Percentiles rank a stretch among this genome's conserved stretches.
phyloP scores from a whole-genome alignment of 2,888 invertebrate genomes.

The Vesta saturnalis region DNA sequence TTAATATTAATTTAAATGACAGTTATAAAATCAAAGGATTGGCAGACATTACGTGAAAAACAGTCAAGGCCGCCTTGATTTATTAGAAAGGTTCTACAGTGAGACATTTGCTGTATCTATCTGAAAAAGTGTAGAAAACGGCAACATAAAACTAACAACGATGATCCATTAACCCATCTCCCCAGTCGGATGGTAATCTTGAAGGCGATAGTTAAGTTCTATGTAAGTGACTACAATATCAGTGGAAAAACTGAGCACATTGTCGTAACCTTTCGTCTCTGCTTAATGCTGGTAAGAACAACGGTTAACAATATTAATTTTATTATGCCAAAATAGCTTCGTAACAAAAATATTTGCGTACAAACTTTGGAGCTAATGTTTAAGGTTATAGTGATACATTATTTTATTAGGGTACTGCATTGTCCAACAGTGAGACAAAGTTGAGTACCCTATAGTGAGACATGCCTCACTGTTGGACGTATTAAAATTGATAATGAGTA shows the following conservation, averaged over 20 bases:
- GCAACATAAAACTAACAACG: no score
- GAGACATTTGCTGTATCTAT: no score
- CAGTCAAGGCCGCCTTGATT: no score
- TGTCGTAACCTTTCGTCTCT: not conserved
- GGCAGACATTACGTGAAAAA: no score
- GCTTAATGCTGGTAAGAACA: not conserved
- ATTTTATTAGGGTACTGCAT: not conserved
- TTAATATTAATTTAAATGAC: no score
- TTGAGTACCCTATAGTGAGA: no score
- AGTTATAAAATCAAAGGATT: no score
- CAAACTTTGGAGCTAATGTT: not conserved
- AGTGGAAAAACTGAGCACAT: not conserved
- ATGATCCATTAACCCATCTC: no score
- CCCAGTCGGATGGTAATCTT: not conserved
- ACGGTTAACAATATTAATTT: not conserved
- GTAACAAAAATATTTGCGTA: not conserved
- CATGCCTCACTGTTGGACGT: no score
- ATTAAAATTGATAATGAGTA: no score
- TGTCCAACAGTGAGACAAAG: not conserved
- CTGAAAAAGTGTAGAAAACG: no score
- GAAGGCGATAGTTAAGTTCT: not conserved
- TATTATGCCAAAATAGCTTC: not conserved
- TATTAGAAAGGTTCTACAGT: no score
- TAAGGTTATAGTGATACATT: not conserved
- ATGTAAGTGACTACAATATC: not conserved